Base-by-base conservation (phyloP, 1,140 invertebrate genomes). In the Danaus plexippus region DNA sequence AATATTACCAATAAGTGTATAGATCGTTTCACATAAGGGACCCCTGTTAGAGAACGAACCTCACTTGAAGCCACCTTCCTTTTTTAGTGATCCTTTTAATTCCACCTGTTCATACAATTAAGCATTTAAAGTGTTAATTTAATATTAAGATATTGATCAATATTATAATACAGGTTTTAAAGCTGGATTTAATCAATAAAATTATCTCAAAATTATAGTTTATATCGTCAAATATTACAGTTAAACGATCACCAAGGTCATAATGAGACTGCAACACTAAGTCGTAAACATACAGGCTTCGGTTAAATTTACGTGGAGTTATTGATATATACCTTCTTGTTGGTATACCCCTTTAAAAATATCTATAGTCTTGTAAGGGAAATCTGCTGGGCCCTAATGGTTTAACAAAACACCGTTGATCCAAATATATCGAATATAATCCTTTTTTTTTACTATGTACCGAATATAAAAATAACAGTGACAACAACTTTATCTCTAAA, bases 341-440 rank as follows among this genome's bases (percentile, higher is more conserved):
- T 32, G 22, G 7, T 32, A 2, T 32, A 32, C 22, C 22, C 22
- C 22, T 2, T 32, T 32, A 32, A 2, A 32, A 32, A 3, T 32
- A 11, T 49, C 13, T 10, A 49, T 43, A 10, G 48, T 18, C 1
- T 57, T 11, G 11, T 44, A 44, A 1, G 32, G 11, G 9, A 57
- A 13, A 42, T 57, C 47, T 32, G 54, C 47, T 32, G 41, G 54
- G 40, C 54, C 54, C 54, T 57, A 3, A 13, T 9, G 8, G 43
- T n/a, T 50, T 3, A 13, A 40, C 10, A 54, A 47, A 22, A 6
- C 4, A 32, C 22, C 7, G 4, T 32, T 32, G 22, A 32, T 32
- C 22, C 0, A 2, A 32, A 32, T 32, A 32, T 4, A 6, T 4
- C 2, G 0, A 6, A 32, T 32, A 32, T 32, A 32, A 15, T 15